Evolutionary conservation across 2,113 vertebrate genomes (phyloP), one percentile per base, ranked within the genome.

Genomic region (Elephantulus edwardii): DNA sequence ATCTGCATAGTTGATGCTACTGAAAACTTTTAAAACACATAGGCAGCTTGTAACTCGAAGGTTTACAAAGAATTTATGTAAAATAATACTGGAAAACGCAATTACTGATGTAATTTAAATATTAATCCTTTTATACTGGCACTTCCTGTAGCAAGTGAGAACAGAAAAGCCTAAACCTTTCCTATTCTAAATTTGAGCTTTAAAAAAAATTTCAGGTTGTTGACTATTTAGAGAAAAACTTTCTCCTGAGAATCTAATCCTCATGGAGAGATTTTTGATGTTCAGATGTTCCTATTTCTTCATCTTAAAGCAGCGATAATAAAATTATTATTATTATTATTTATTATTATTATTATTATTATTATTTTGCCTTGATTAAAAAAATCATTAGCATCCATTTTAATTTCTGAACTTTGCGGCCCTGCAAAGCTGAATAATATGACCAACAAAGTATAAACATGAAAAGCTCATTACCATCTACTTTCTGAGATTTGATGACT

Each of bases 401-500:
- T 94, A 80, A 56, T 89, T 79, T 60, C 28, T 88, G 68, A 96
- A 96, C 95, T 97, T 94, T 92, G 64, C 48, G 86, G 94, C 76
- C 75, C 70, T 95, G 83, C 94, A 96, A 96, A 95, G 95, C 95
- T 96, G 52, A 13, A 86, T 85, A 93, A 96, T 71, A 95, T 93
- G 95, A 94, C 95, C 33, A 94, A 92, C 71, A 68, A 91, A 93
- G 95, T 74, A 96, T 91, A 96, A 97, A 96, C 96, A 96, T 75
- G 83, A 78, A 83, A 85, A 96, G 92, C 93, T 96, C 94, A 96
- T 95, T 95, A 96, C 60, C 95, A 82, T 95, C 82, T 66, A 93
- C 92, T 94, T 95, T 95, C 95, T 93, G 95, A 89, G 92, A 97
- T 97, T 70, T 96, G 97, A 97, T 96, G 95, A 96, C 94, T 96